Base-by-base conservation (phyloP, 1,140 invertebrate species). In the Gryon sp. region DNA sequence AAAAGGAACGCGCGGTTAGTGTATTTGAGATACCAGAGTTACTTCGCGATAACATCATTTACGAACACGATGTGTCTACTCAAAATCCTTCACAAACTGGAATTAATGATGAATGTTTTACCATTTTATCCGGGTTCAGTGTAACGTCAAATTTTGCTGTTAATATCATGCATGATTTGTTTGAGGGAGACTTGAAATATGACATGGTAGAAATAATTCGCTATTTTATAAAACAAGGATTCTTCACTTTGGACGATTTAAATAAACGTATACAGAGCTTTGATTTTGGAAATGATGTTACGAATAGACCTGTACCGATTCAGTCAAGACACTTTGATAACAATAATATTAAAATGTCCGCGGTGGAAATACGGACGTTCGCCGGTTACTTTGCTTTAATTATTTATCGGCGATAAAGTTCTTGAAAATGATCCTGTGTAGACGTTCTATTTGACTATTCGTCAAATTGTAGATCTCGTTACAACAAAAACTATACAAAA, bases 361-460 rank as follows among this genome's bases (percentile, higher is more conserved):
- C 80, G 9, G 15, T 65, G 7, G 76, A 84, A 79, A 82, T 75
- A 70, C 30, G 59, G 48, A 45, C 72, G 9, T 79, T 84, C 30
- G 24, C 76, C 6, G 15, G 45, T 4, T 59, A 80, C 59, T 81
- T 83, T 34, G 46, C 53, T 65, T 20, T 65, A 14, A 32, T 65
- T n/a, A 8, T 82, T 26, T n/a, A 38, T 62, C 4, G 60, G 70
- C 32, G 60, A 65, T 40, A 28, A 57, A 20, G 11, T 65, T 11
- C 43, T 34, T 8, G 36, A 32, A 41, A 50, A 74, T 43, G 19
- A 74, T 36, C 15, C 12, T 8, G 59, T 65, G 6, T 74, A 60
- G 59, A 5, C 28, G 12, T 65, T 74, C 50, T 65, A 63, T 57
- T 57, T 65, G 16, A 7, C 40, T 1, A 8, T 62, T 8, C 43